Evolutionary conservation across 2,113 vertebrate species (phyloP).

Genomic region (Clarias macrocephalus): DNA sequence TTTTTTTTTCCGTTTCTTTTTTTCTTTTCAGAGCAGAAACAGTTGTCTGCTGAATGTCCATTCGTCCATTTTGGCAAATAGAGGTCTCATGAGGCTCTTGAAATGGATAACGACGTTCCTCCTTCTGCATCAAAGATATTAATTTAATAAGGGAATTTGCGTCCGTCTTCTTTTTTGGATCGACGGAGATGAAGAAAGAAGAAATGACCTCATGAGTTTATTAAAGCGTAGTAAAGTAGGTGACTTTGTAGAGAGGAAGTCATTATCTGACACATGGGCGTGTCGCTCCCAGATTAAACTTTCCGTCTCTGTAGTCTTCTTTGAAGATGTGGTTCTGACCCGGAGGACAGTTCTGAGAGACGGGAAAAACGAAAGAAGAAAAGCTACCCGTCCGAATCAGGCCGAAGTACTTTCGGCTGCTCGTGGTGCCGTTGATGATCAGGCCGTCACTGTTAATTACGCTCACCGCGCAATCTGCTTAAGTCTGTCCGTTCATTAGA

Average conservation of each 20-base stretch:
- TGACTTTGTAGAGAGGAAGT: slow-evolving; percentile 46
- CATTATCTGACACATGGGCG: slow-evolving; percentile 47
- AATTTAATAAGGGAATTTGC: slow-evolving; percentile 55
- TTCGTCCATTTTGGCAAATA: slow-evolving; percentile 33
- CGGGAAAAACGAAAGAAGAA: background rate
- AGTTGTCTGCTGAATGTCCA: background rate
- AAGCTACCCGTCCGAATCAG: background rate
- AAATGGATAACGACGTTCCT: slow-evolving; percentile 54
- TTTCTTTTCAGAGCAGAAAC: background rate
- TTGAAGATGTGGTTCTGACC: slow-evolving; percentile 24
- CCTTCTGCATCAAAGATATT: slow-evolving; percentile 50
- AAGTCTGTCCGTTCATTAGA: background rate
- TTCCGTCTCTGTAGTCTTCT: slow-evolving; percentile 46
- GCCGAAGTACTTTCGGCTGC: background rate
- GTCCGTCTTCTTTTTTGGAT: slow-evolving; percentile 55
- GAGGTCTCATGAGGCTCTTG: slow-evolving; percentile 30
- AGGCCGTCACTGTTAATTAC: background rate
- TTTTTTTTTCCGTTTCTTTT: no score
- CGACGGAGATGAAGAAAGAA: slow-evolving; percentile 56
- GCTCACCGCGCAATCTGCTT: background rate
- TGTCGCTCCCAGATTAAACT: slow-evolving; percentile 43
- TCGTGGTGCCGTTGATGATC: background rate
- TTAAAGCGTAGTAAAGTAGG: slow-evolving; percentile 64
- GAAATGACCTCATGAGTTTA: slow-evolving; percentile 64
- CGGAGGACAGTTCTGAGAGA: slow-evolving; percentile 1